Evolutionary conservation across 1,140 invertebrate genomes (phyloP).

Genomic region (Ooceraea biroi): DNA sequence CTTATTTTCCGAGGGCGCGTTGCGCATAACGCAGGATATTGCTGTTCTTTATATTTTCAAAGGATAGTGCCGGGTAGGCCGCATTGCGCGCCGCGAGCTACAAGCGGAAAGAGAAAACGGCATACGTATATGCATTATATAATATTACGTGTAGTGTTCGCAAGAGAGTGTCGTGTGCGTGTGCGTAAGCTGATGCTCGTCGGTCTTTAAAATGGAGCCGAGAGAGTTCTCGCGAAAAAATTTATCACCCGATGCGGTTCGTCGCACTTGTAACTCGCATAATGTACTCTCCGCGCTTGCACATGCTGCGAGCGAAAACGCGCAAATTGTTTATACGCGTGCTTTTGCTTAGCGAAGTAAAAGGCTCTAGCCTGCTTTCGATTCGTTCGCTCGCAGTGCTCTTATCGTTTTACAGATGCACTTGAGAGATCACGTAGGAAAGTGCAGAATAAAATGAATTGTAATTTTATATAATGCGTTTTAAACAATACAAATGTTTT

Average conservation of each 20-base stretch:
- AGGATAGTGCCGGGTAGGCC: too few species aligned
- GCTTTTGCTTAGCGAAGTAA: slow-evolving; percentile 39
- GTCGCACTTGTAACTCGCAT: slow-evolving; percentile 42
- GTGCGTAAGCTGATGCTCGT: slow-evolving; percentile 24
- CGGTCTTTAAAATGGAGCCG: neutral
- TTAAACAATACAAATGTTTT: neutral
- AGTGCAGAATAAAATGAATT: slow-evolving; percentile 21
- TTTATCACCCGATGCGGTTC: slow-evolving; percentile 53
- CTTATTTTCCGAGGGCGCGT: slow-evolving; percentile 67
- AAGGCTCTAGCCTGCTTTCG: slow-evolving; percentile 14
- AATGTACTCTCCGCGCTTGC: slow-evolving; percentile 52
- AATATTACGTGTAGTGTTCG: slow-evolving; percentile 27
- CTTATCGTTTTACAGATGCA: neutral
- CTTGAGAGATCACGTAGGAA: neutral
- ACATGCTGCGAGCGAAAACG: slow-evolving; percentile 28
- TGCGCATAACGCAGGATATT: slow-evolving; percentile 64
- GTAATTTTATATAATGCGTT: slow-evolving; percentile 3
- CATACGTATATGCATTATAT: slow-evolving; percentile 24
- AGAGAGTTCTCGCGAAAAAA: slow-evolving; percentile 35
- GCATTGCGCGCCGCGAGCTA: slow-evolving; percentile 29
- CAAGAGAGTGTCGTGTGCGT: neutral
- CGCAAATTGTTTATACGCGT: slow-evolving; percentile 66
- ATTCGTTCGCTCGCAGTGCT: slow-evolving; percentile 11
- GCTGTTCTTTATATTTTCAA: slow-evolving; percentile 73
- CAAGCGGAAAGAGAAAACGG: slow-evolving; percentile 31